These are phyloP conservation scores for Globodera rostochiensis DNA, from an alignment of 1,140 invertebrate genomes.

Conservation along the genomic window DNA sequence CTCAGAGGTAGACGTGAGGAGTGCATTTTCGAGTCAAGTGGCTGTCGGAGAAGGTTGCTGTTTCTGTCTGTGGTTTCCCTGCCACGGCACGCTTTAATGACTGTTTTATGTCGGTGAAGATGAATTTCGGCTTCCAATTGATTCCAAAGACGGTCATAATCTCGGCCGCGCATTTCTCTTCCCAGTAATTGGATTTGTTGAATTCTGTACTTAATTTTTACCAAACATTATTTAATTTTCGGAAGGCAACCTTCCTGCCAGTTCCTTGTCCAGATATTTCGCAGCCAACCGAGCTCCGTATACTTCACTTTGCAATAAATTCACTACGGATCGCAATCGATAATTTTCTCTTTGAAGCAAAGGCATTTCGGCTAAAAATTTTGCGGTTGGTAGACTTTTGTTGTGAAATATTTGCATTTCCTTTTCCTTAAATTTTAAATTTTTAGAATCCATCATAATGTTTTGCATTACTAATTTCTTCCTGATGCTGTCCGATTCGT, in stretches of 20 bases:
- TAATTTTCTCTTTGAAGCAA: conserved; percentile 76
- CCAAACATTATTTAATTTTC: conserved; percentile 48
- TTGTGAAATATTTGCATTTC: conserved; percentile 68
- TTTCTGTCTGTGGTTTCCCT: conserved; percentile 9
- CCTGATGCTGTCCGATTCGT: conserved; percentile 70
- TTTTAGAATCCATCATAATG: conserved; percentile 7
- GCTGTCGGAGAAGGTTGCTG: background rate
- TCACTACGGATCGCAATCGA: conserved; percentile 74
- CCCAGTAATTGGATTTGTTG: conserved; percentile 82
- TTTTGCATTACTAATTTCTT: conserved; percentile 68
- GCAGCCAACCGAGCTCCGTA: conserved; percentile 80
- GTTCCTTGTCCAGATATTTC: conserved; percentile 82
- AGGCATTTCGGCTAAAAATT: conserved; percentile 73
- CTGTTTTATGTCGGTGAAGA: conserved; percentile 72
- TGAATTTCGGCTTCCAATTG: conserved; percentile 84
- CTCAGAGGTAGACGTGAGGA: conserved; percentile 9
- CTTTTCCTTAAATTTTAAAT: conserved; percentile 64
- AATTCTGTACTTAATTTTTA: conserved; percentile 70
- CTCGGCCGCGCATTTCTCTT: conserved; percentile 73
- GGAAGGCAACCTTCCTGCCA: conserved; percentile 74
- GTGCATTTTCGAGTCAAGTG: background rate
- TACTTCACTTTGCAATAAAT: conserved; percentile 77
- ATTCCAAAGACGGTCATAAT: conserved; percentile 80
- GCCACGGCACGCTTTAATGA: conserved; percentile 52
- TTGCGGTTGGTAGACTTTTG: conserved; percentile 65